Evolutionary conservation across 2,888 invertebrate genomes (phyloP).

Genomic region (Drosophila kuntzei): DNA sequence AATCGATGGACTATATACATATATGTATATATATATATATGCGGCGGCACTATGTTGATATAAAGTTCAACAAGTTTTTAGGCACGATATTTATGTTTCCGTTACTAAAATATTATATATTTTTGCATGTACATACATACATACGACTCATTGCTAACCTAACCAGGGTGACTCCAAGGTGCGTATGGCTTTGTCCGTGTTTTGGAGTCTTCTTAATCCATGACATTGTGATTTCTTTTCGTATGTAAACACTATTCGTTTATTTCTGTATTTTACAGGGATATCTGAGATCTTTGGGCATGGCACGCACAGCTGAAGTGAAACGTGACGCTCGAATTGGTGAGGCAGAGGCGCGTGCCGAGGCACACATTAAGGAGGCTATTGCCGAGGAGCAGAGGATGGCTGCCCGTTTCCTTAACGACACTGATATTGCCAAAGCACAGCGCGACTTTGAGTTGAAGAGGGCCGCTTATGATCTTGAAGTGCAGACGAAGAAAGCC

Average conservation of each 20-base stretch:
- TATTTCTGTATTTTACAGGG: constrained; percentile 73
- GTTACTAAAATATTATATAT: constrained; percentile 79
- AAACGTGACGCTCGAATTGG: constrained; percentile 98
- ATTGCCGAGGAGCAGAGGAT: constrained; percentile 98
- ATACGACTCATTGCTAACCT: constrained; percentile 55
- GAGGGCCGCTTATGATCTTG: constrained; percentile 98
- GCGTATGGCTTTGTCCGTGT: constrained; percentile 65
- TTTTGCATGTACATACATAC: constrained; percentile 73
- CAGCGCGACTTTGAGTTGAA: constrained; percentile 98
- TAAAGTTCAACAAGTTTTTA: background rate
- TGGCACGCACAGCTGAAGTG: constrained; percentile 97
- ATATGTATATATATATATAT: background rate
- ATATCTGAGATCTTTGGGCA: constrained; percentile 96
- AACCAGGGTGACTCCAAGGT: constrained; percentile 85
- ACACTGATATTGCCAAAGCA: constrained; percentile 98
- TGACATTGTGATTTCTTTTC: background rate
- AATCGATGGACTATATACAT: background rate
- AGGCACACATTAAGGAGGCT: constrained; percentile 92
- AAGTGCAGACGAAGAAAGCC: constrained; percentile 95
- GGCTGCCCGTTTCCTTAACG: constrained; percentile 97
- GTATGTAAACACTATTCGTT: background rate
- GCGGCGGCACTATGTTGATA: background rate
- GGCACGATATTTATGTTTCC: constrained; percentile 41
- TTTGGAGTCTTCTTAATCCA: constrained; percentile 24
- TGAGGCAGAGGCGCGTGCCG: constrained; percentile 97